Evolutionary conservation across 2,113 vertebrate species (phyloP), one percentile per base, ranked within the genome.

Genomic region (Clarias magur): DNA sequence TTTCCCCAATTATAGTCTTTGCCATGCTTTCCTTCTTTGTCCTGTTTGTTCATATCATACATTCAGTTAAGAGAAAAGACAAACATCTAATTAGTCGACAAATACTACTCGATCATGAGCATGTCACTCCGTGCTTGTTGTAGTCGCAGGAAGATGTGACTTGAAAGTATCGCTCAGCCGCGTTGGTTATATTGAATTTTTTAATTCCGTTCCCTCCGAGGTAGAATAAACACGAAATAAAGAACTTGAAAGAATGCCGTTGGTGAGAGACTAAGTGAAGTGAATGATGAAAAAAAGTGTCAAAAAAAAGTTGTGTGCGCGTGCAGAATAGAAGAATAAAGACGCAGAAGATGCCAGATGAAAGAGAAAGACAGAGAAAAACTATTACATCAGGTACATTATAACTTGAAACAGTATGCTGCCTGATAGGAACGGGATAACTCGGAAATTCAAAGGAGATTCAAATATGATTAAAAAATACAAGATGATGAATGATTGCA

Each of bases 291-390:
- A 27, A 38, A 70, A 27, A 38, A 70, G 56, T 86, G 76, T 38
- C 16, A 83, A 19, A 27, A 67, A 53, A 86, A 72, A 70, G 68
- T 9, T 42, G 70, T 23, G 21, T 75, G 17, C 42, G 38, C 38
- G 15, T 9, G 68, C 30, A 16, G 48, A 88, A 54, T 80, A 60
- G 23, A 67, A 75, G 87, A 90, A 80, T 27, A 86, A 75, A 83
- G n/a, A 85, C 4, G 7, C 80, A 75, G 48, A 25, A 30, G 73
- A 34, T n/a, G 42, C 0, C 25, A 38, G 42, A 67, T 6, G 2
- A 25, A 59, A n/a, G 68, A 48, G 59, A 65, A n/a, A 34, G 30
- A 59, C 76, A 48, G 59, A 63, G 48, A 68, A 21, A 13, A 42
- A 48, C 54, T 11, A 65, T 65, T 60, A 19, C 56, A 76, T 62